Percentiles rank a stretch among this genome's conserved stretches.
Conservation (phyloP, 1,140 invertebrate genomes). For the Microplitis demolitor region DNA sequence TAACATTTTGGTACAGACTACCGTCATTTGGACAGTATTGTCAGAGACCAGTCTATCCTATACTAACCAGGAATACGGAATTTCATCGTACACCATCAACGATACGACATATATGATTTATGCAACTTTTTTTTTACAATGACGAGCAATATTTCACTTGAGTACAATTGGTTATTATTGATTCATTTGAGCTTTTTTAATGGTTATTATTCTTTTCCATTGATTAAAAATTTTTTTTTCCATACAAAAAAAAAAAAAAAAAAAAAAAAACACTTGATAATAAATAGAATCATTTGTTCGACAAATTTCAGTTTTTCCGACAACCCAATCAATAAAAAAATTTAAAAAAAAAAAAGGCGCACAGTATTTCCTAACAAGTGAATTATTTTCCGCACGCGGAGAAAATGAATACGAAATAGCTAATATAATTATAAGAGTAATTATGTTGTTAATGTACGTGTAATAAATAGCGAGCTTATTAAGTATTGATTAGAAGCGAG, state of each 20-base stretch:
- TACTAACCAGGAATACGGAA: constrained; percentile 51
- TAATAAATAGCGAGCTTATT: no score
- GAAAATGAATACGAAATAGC: no score
- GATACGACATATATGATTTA: constrained; percentile 46
- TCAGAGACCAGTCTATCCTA: constrained; percentile 47
- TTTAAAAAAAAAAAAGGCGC: no score
- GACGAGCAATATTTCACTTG: constrained; percentile 30
- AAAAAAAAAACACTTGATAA: no score
- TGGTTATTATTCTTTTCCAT: not conserved
- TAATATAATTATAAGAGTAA: no score
- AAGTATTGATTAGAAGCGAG: no score
- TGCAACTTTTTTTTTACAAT: constrained; percentile 44
- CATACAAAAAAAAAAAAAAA: not conserved
- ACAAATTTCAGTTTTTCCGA: no score
- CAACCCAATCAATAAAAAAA: no score
- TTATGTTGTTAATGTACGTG: no score
- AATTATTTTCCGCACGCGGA: no score
- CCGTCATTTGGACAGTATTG: constrained; percentile 56
- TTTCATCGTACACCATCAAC: constrained; percentile 43
- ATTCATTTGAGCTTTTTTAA: constrained; percentile 7
- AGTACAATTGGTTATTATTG: not conserved
- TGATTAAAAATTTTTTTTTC: not conserved
- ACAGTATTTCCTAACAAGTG: no score
- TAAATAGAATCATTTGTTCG: not conserved
- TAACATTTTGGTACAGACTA: constrained; percentile 30